Evolutionary conservation across 2,113 vertebrate species (phyloP), one percentile per base, ranked within the genome.

Genomic region (Poecilia latipinna): DNA sequence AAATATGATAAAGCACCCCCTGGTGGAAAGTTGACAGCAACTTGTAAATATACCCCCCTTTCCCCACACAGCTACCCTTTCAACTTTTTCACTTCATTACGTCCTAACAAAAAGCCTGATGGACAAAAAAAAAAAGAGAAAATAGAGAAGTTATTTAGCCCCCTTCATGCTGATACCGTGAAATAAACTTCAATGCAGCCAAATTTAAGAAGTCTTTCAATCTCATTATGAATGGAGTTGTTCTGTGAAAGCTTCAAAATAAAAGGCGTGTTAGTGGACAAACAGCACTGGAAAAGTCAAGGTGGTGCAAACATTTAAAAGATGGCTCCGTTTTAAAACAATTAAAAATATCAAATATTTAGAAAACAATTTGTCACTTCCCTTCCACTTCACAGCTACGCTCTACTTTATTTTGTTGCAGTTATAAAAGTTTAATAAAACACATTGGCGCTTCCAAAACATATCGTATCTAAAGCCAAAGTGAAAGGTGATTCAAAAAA

Each of bases 1-100:
- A 26, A 61, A 74, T 54, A 74, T 37, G 44, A 71, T 82, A 91
- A 72, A 61, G 81, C 88, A 65, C 85, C 93, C 90, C 61, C 90
- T 92, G 61, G 88, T 90, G 94, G 92, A 72, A 3, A 3, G 2
- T 33, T 71, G 2, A 31, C 37, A n/a, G 51, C 8, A 22, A 22
- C 7, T 3, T 24, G 42, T 31, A 35, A 35, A 42, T 48, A 19
- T 1, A 37, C 2, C 10, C 33, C 0, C 35, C 8, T 1, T 13
- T 1, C 3, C 5, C 7, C 29, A 62, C 2, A 28, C 2, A 62
- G 28, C 4, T 31, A 29, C 1, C 17, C 51, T 24, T 57, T 10
- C 4, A 57, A 57, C 51, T n/a, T 57, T 57, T 57, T 10, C 51
- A 48, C 8, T 24, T 54, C 3, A 8, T 57, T 8, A 11, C 2